Evolutionary conservation across 2,113 vertebrate genomes (phyloP).

Genomic region (Charadrius vociferus): DNA sequence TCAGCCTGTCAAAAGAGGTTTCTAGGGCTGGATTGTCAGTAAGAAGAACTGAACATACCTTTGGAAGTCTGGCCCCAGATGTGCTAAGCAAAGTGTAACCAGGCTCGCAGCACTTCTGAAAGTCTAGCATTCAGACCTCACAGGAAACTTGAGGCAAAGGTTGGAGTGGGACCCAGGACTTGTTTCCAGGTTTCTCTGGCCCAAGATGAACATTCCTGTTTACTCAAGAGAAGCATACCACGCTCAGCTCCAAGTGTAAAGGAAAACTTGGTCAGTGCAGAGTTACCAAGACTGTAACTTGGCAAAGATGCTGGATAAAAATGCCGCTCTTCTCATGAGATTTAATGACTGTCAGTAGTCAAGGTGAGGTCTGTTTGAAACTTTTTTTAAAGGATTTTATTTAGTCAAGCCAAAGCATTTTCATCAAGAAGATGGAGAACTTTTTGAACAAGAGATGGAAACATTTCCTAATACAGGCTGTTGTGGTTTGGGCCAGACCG

Average conservation of each 20-base stretch:
- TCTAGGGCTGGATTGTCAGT: not conserved
- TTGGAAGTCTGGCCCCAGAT: not conserved
- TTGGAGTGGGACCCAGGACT: not conserved
- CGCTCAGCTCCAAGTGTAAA: not conserved
- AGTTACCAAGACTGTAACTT: not conserved
- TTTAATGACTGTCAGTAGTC: not conserved
- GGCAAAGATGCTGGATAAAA: not conserved
- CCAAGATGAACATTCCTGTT: constrained; percentile 8
- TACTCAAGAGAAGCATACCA: not conserved
- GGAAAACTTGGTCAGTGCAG: constrained; percentile 20
- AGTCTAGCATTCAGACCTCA: not conserved
- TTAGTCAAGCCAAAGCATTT: not conserved
- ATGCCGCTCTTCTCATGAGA: not conserved
- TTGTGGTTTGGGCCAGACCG: no score
- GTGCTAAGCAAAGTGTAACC: not conserved
- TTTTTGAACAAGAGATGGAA: not conserved
- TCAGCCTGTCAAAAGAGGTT: not conserved
- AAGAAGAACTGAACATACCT: not conserved
- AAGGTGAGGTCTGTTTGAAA: not conserved
- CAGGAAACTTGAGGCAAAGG: constrained; percentile 30
- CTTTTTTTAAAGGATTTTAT: not conserved
- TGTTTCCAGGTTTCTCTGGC: constrained; percentile 1
- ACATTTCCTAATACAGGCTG: not conserved
- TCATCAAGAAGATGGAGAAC: not conserved
- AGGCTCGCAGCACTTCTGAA: not conserved